Evolutionary conservation across 2,888 invertebrate genomes (phyloP), one percentile per base, ranked within the genome.

Genomic region (Labia minor): DNA sequence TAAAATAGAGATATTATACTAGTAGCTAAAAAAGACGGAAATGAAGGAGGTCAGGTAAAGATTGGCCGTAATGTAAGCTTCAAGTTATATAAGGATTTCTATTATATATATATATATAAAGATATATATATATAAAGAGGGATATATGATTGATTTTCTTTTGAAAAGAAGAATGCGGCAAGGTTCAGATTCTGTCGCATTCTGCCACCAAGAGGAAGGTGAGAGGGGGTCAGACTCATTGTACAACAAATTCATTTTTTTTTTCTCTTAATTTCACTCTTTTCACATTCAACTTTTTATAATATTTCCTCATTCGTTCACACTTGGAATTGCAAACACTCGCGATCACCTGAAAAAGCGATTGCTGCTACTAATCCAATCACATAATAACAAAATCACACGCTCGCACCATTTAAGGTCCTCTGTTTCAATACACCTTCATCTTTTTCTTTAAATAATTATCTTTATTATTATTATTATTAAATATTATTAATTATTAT

Each of bases 331-430:
- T 26, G 3, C 14, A 16, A 49, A 49, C 49, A 49, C 8, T 49
- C 49, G 3, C 49, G 14, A 49, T 49, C 49, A 49, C 49, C 14
- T n/a, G n/a, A n/a, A 16, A 10, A 26, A 49, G 49, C 3, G 49
- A 49, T 49, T 3, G 49, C 49, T 8, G 49, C 49, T 8, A n/a
- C n/a, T n/a, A n/a, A n/a, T n/a, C n/a, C n/a, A n/a, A 49, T 49
- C 49, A 49, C 49, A n/a, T 49, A 8, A n/a, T 49, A 49, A 49
- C n/a, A 49, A 49, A 49, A 49, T 49, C 49, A 49, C 49, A n/a
- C 49, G 49, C 4, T 4, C 49, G 2, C 49, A 49, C 49, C 6
- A 8, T 33, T 11, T 33, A n/a, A n/a, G n/a, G n/a, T n/a, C n/a
- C n/a, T n/a, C n/a, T n/a, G n/a, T n/a, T n/a, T n/a, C n/a, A n/a